Percentiles rank a stretch among this genome's conserved stretches.
These are phyloP conservation scores for Diaprepes abbreviatus DNA, from an alignment of 2,888 invertebrate species.

Conservation along the genomic window DNA sequence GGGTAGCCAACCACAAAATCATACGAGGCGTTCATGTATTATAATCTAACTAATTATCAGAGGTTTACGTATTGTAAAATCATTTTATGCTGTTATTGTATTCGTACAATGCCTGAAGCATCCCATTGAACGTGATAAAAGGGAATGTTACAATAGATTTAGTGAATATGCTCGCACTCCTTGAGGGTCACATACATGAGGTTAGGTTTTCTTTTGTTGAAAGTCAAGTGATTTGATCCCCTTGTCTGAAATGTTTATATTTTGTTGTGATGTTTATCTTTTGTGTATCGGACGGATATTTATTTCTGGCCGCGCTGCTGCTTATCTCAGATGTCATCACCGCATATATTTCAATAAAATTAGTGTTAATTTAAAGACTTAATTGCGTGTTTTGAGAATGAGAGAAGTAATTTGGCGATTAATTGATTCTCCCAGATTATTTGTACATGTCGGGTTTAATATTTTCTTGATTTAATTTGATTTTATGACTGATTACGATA, in stretches of 20 bases:
- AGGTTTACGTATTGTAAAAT: slow-evolving; percentile 60
- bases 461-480: slow-evolving; percentile 19
- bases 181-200: slow-evolving; percentile 39
- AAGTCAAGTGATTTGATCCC: slow-evolving; percentile 63
- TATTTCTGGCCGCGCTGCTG: slow-evolving; percentile 42
- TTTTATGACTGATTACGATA: too few species aligned
- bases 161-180: slow-evolving; percentile 36
- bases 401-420: slow-evolving; percentile 45
- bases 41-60: slow-evolving; percentile 66
- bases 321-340: slow-evolving; percentile 50
- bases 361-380: slow-evolving; percentile 51
- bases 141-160: slow-evolving; percentile 36
- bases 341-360: slow-evolving; percentile 53
- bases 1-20: slow-evolving; percentile 48
- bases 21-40: slow-evolving; percentile 62
- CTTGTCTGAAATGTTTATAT: slow-evolving; percentile 52
- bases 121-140: slow-evolving; percentile 60
- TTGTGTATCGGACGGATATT: slow-evolving; percentile 41
- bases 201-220: slow-evolving; percentile 54
- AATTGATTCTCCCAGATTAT: slow-evolving; percentile 41
- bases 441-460: slow-evolving; percentile 16
- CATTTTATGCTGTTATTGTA: slow-evolving; percentile 61
- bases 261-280: slow-evolving; percentile 47
- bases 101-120: slow-evolving; percentile 63
- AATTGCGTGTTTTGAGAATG: slow-evolving; percentile 46